Conservation (phyloP, 2,113 vertebrate genomes). For the Electrona antarctica region DNA sequence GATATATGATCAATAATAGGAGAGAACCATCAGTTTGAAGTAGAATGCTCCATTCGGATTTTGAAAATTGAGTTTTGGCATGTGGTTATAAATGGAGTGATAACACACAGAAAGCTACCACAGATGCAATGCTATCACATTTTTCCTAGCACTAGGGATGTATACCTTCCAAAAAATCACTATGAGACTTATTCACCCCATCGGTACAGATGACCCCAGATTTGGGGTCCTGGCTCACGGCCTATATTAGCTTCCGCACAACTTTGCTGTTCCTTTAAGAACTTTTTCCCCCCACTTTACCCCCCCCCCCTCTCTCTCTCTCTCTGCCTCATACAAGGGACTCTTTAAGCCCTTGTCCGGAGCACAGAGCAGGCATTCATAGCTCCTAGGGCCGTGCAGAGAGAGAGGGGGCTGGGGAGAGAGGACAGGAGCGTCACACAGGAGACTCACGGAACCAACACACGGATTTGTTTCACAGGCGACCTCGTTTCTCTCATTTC, state of each 20-base stretch:
- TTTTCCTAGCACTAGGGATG: too few relatives aligned
- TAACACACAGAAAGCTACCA: too few relatives aligned
- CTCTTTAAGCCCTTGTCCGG: constrained; percentile 78
- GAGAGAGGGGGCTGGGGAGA: constrained; percentile 74
- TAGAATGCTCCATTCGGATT: too few relatives aligned
- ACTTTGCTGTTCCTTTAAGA: constrained; percentile 77
- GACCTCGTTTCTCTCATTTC: constrained; percentile 71
- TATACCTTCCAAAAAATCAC: too few relatives aligned
- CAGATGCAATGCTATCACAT: too few relatives aligned
- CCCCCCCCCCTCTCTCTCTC: constrained; percentile 41
- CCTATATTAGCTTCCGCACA: neutral
- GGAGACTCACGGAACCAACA: constrained; percentile 59
- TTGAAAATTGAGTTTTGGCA: too few relatives aligned
- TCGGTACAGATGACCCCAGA: too few relatives aligned
- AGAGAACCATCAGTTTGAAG: too few relatives aligned
- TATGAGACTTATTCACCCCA: too few relatives aligned
- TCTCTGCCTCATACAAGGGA: constrained; percentile 74
- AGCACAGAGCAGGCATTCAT: constrained; percentile 85
- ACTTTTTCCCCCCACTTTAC: constrained; percentile 46
- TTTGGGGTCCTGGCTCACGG: too few relatives aligned
- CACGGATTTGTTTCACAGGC: constrained; percentile 75
- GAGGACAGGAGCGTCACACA: constrained; percentile 70
- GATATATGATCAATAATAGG: too few relatives aligned
- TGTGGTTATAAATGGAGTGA: too few relatives aligned
- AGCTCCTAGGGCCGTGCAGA: constrained; percentile 59